Percentiles rank a stretch among this genome's conserved stretches.
These are phyloP conservation scores for Drosophila atroscutellata DNA, from an alignment of 2,888 invertebrate species.

Conservation along the genomic window DNA sequence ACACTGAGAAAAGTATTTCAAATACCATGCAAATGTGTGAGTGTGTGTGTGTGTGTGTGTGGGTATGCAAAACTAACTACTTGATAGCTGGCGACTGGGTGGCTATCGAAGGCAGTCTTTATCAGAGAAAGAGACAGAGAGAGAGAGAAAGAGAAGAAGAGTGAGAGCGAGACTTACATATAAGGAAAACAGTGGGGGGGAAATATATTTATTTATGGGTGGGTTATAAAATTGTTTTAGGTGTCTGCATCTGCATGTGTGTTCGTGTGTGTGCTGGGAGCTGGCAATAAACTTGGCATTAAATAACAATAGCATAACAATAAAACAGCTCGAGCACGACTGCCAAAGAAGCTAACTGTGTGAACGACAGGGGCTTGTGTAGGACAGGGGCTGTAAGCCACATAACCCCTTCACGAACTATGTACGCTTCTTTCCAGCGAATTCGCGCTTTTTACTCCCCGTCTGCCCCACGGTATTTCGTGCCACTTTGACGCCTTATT, in stretches of 20 bases:
- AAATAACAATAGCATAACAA: conserved; percentile 79
- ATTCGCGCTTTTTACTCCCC: background rate
- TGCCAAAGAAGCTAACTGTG: conserved; percentile 29
- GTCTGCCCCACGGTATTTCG: conserved; percentile 25
- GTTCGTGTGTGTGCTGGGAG: conserved; percentile 33
- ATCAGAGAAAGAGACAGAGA: conserved; percentile 27
- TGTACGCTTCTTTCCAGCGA: conserved; percentile 39
- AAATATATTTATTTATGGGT: conserved; percentile 62
- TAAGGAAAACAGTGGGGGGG: conserved; percentile 54
- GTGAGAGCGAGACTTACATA: conserved; percentile 24
- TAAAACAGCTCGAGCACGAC: conserved; percentile 65
- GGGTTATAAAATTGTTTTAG: conserved; percentile 74
- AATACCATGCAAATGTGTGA: conserved; percentile 11
- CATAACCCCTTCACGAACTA: conserved; percentile 55
- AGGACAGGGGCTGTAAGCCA: background rate
- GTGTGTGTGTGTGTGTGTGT: conserved; percentile 22
- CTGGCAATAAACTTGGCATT: conserved; percentile 76
- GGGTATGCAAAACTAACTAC: conserved; percentile 41
- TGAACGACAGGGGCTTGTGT: background rate
- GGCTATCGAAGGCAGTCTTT: conserved; percentile 52
- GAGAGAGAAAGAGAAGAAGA: background rate
- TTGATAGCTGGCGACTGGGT: conserved; percentile 48
- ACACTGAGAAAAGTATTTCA: conserved; percentile 42
- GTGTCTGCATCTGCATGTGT: conserved; percentile 43
- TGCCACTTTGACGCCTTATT: conserved; percentile 56